Evolutionary conservation across 2,888 invertebrate species (phyloP).

Genomic region (Agrotis ipsilon): DNA sequence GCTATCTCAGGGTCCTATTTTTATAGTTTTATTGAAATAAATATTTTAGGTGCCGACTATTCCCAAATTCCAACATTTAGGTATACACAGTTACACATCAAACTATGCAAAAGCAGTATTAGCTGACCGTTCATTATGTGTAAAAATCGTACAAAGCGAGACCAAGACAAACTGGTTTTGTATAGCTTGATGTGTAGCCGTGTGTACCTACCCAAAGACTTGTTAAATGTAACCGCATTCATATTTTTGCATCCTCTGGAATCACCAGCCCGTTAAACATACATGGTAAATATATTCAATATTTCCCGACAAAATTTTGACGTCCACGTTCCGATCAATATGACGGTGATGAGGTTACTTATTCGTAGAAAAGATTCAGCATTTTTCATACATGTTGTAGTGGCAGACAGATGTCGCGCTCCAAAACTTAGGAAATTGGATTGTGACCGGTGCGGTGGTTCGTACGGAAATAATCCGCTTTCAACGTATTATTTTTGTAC

Average conservation of each 20-base stretch:
- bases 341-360: conserved; percentile 31
- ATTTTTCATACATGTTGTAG: conserved; percentile 51
- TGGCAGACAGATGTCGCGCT: conserved; percentile 46
- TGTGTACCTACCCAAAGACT: too few species aligned
- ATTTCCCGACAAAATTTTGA: conserved; percentile 18
- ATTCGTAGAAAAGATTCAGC: conserved; percentile 48
- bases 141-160: too few species aligned
- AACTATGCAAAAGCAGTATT: too few species aligned
- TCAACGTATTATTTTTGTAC: conserved; percentile 49
- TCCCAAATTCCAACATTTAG: too few species aligned
- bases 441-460: conserved; percentile 47
- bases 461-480: conserved; percentile 56
- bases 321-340: conserved; percentile 15
- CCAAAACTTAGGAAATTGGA: conserved; percentile 57
- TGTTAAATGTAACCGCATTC: too few species aligned
- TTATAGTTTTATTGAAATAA: background rate
- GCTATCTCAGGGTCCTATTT: background rate
- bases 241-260: too few species aligned
- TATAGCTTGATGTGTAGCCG: too few species aligned
- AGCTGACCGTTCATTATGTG: too few species aligned
- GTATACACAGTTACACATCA: too few species aligned
- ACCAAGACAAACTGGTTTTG: too few species aligned
- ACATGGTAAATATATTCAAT: conserved; percentile 16
- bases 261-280: background rate
- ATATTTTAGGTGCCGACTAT: background rate